Evolutionary conservation across 30 jellyfish, hydroid and myxozoan genomes (phyloP).

Genomic region (Mastigias papua): DNA sequence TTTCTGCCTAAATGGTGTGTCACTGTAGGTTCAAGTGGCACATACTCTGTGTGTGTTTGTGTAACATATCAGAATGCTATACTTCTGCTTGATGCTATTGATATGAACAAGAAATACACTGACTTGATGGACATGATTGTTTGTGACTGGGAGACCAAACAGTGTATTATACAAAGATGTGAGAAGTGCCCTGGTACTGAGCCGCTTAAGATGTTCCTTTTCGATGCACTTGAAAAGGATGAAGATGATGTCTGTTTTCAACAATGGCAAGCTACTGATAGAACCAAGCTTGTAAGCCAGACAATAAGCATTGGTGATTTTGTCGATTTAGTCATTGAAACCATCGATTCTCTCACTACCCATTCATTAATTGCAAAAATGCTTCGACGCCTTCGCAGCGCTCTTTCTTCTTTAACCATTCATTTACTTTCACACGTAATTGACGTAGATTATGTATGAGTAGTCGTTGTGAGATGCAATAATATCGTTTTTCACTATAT

Average conservation of each 20-base stretch:
- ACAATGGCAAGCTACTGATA: slow-evolving; percentile 67
- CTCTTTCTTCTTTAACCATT: too few species aligned
- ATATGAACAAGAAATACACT: not conserved
- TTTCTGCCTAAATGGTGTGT: slow-evolving; percentile 35
- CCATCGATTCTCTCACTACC: slow-evolving; percentile 26
- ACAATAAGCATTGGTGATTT: slow-evolving; percentile 23
- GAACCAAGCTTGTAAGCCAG: slow-evolving; percentile 53
- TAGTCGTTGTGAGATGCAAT: too few species aligned
- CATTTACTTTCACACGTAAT: too few species aligned
- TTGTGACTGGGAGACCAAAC: not conserved
- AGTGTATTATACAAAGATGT: slow-evolving; percentile 28
- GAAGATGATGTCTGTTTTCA: slow-evolving; percentile 50
- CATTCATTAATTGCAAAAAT: slow-evolving; percentile 62
- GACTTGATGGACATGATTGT: slow-evolving; percentile 3
- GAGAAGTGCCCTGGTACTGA: slow-evolving; percentile 12
- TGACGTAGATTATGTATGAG: too few species aligned
- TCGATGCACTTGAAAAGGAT: not conserved
- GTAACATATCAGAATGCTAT: slow-evolving; percentile 19
- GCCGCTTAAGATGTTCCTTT: not conserved
- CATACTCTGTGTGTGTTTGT: slow-evolving; percentile 41
- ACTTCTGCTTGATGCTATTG: not conserved
- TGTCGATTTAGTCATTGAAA: slow-evolving; percentile 33
- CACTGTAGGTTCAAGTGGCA: slow-evolving; percentile 13
- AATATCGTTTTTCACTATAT: too few species aligned
- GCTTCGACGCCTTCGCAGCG: too few species aligned